phyloP scores from a whole-genome alignment of 2,797 vertebrate genomes.

The Gorsachius magnificus region DNA sequence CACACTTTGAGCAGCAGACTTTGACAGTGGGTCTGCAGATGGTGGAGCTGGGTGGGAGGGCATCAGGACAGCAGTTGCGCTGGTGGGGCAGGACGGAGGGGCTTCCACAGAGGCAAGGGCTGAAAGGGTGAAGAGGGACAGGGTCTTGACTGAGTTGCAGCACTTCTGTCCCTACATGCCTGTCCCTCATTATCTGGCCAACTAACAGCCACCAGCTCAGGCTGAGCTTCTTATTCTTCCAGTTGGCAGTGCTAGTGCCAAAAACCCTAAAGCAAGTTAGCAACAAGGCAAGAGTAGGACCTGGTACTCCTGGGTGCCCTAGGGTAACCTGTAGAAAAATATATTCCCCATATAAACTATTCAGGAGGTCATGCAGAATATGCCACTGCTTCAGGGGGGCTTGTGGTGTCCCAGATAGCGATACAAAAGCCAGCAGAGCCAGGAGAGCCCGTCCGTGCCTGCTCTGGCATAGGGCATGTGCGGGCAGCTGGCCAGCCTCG shows the following conservation, averaged over 20 bases:
- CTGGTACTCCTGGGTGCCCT: neutral
- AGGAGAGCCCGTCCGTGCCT: neutral
- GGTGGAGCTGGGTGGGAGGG: neutral
- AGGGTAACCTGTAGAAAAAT: neutral
- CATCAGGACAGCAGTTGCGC: neutral
- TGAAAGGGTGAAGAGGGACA: neutral
- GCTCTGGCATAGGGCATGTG: accelerated
- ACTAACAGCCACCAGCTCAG: neutral
- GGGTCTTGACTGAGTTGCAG: neutral
- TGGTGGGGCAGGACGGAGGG: neutral
- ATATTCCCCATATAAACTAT: neutral
- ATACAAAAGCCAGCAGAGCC: neutral
- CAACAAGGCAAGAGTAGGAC: neutral
- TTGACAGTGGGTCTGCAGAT: neutral
- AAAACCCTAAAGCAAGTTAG: neutral
- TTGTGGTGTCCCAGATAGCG: neutral
- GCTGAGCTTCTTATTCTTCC: neutral
- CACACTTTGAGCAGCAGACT: neutral
- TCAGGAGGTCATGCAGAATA: neutral
- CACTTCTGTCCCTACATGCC: neutral
- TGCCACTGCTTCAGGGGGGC: neutral
- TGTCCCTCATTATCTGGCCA: neutral
- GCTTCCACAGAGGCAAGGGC: neutral
- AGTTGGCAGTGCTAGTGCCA: neutral
- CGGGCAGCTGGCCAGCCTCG: neutral